Evolutionary conservation across 2,113 vertebrate genomes (phyloP).

Genomic region (Xiphorhynchus elegans): DNA sequence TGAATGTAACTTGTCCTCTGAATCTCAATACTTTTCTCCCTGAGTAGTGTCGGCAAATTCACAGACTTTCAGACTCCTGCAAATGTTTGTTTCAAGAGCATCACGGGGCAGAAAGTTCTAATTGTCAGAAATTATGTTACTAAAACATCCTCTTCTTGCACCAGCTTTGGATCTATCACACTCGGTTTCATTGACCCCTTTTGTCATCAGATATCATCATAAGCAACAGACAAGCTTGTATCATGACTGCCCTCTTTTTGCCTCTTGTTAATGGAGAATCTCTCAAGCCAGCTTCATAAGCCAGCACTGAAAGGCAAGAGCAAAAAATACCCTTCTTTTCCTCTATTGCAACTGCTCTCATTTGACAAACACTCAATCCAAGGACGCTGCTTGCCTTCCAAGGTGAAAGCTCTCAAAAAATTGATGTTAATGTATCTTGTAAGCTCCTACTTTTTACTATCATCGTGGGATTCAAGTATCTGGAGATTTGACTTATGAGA

Average conservation of each 20-base stretch:
- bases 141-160: background rate
- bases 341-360: background rate
- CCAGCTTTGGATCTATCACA: background rate
- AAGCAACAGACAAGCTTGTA: background rate
- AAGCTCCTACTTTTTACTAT: constrained; percentile 35
- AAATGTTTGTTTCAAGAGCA: background rate
- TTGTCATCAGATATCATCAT: background rate
- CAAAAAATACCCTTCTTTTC: background rate
- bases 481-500: constrained; percentile 48
- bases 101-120: background rate
- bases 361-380: constrained; percentile 13
- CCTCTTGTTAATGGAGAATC: background rate
- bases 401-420: constrained; percentile 58
- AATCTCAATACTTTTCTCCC: background rate
- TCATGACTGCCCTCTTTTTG: background rate
- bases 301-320: background rate
- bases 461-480: constrained; percentile 37
- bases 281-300: background rate
- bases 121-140: background rate
- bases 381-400: background rate
- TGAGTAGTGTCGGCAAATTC: background rate
- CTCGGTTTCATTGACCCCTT: background rate
- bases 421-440: constrained; percentile 2
- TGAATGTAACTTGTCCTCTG: background rate
- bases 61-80: background rate